Evolutionary conservation across 2,797 vertebrate genomes (phyloP).

Genomic region (Prionace glauca): DNA sequence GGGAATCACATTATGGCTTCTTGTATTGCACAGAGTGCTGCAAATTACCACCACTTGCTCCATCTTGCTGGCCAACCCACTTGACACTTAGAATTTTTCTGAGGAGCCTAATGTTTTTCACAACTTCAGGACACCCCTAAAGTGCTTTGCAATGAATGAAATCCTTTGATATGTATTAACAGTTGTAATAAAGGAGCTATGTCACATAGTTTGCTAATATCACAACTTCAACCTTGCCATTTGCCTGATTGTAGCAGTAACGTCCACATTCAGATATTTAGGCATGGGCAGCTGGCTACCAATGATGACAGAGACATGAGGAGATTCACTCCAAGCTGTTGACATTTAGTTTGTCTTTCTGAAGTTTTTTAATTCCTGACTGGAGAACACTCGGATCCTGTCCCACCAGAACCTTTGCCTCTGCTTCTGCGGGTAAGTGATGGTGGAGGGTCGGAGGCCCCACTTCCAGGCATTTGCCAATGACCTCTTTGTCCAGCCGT

Average conservation of each 20-base stretch:
- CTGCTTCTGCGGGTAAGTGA: background rate
- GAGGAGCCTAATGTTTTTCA: background rate
- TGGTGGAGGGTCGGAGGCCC: background rate
- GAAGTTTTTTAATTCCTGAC: background rate
- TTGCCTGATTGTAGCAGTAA: background rate
- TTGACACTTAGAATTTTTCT: too few species aligned
- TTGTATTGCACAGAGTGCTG: too few species aligned
- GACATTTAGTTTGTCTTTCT: background rate
- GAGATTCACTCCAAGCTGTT: background rate
- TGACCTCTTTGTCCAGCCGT: background rate
- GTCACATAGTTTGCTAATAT: background rate
- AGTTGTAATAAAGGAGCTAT: background rate
- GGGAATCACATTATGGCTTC: too few species aligned
- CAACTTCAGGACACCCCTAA: background rate
- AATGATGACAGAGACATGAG: background rate
- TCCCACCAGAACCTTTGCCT: background rate
- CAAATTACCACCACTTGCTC: too few species aligned
- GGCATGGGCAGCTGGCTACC: background rate
- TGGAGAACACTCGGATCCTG: background rate
- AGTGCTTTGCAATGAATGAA: background rate
- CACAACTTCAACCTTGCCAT: background rate
- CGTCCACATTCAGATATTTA: background rate
- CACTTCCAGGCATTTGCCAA: background rate
- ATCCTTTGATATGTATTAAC: too few species aligned
- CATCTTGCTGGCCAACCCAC: too few species aligned